These are phyloP conservation scores for Syrista parreyssii DNA, from an alignment of 2,888 invertebrate species.

Conservation along the genomic window DNA sequence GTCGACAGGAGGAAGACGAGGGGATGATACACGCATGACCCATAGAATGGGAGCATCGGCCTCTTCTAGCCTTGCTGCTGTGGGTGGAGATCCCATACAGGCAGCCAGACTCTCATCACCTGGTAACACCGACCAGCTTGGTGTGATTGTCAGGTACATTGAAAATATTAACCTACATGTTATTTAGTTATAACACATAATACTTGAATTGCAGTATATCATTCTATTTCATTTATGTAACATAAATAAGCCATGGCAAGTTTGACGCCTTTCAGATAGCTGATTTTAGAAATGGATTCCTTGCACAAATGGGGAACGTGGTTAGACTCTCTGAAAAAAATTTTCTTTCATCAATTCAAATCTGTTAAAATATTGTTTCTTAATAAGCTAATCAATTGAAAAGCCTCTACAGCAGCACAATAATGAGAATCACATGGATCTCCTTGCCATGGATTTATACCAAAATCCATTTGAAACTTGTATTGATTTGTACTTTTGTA, in stretches of 20 bases:
- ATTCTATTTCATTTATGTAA: slow-evolving; percentile 35
- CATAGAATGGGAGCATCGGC: slow-evolving; percentile 66
- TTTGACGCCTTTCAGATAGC: slow-evolving; percentile 38
- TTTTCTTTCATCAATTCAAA: not conserved
- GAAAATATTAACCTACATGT: not conserved
- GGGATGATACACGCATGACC: slow-evolving; percentile 62
- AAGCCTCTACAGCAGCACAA: slow-evolving; percentile 36
- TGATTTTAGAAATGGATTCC: slow-evolving; percentile 37
- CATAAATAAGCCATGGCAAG: slow-evolving; percentile 42
- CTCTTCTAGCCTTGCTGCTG: slow-evolving; percentile 63
- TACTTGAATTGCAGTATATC: not conserved
- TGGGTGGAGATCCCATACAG: slow-evolving; percentile 63
- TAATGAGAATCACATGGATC: slow-evolving; percentile 38
- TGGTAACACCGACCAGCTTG: slow-evolving; percentile 60
- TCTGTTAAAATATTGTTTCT: slow-evolving; percentile 5
- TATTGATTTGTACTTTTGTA: slow-evolving; percentile 34
- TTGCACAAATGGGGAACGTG: slow-evolving; percentile 18
- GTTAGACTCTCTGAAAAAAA: slow-evolving; percentile 31
- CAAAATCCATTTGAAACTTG: slow-evolving; percentile 32
- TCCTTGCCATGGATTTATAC: slow-evolving; percentile 41
- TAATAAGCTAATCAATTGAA: slow-evolving; percentile 29
- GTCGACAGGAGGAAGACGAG: slow-evolving; percentile 21
- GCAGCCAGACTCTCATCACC: slow-evolving; percentile 63
- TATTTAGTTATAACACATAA: not conserved
- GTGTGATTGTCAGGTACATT: slow-evolving; percentile 60